phyloP scores from a whole-genome alignment of 2,113 vertebrate species.

The Mustela nigripes region DNA sequence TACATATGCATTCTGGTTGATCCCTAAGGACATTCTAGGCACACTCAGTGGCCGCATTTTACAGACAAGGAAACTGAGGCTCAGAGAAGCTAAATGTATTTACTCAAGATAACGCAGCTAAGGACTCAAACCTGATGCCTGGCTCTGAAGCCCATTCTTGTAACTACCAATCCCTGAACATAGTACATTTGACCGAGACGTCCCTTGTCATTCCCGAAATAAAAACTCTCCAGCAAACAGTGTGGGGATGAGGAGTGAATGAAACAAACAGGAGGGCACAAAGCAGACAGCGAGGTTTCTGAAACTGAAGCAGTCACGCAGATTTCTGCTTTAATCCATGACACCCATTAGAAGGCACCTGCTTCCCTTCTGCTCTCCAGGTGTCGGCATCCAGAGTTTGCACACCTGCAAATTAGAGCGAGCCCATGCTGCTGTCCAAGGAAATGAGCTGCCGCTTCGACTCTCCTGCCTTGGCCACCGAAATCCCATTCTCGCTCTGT shows the following conservation, averaged over 20 bases:
- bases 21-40: not conserved
- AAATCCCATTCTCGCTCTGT: conserved; percentile 37
- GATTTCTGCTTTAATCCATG: conserved; percentile 42
- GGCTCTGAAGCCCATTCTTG: not conserved
- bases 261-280: not conserved
- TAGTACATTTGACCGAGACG: not conserved
- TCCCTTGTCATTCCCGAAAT: not conserved
- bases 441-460: not conserved
- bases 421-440: not conserved
- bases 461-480: not conserved
- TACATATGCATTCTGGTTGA: not conserved
- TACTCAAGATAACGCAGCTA: not conserved
- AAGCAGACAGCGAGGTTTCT: not conserved
- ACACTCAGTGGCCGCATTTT: not conserved
- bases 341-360: not conserved
- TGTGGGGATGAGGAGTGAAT: not conserved
- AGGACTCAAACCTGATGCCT: not conserved
- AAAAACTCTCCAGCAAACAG: not conserved
- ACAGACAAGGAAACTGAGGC: conserved; percentile 13
- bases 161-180: not conserved
- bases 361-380: not conserved
- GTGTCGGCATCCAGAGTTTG: conserved; percentile 11
- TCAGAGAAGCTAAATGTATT: conserved; percentile 9
- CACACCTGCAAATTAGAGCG: conserved; percentile 57
- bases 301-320: not conserved